Base-by-base conservation (phyloP, 2,888 invertebrate species). In the Perdita meconis region DNA sequence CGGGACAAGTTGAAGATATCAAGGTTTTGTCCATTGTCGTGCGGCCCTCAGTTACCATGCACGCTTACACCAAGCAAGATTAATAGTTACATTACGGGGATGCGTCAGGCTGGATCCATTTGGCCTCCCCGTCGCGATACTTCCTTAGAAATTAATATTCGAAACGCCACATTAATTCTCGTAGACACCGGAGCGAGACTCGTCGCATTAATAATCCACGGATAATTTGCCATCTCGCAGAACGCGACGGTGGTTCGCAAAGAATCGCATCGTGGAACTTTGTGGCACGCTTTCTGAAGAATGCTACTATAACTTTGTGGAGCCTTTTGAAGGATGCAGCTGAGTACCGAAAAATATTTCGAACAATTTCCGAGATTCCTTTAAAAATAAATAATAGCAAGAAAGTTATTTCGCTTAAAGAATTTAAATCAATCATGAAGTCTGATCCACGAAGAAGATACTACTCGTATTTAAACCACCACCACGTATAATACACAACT, bases 61-160 rank as follows among this genome's bases (percentile, higher is more conserved):
- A 40, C 73, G 56, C 40, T 66, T 60, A 59, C 42, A 59, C 42
- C 19, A n/a, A 10, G 50, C 3, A 78, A 69, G 75, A 78, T 78
- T 78, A 78, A 78, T 78, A 69, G 75, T 78, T 75, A 60, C 77
- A 78, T 78, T 65, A 76, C 53, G 24, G 69, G 64, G 64, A 61
- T 57, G 59, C 75, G 76, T 75, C 77, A 42, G 60, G 50, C 38
- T 42, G 66, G 75, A 74, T 74, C 63, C 74, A 74, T 77, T 77
- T 42, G 57, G 63, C 26, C 75, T n/a, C 38, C 22, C 74, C 59
- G 30, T 60, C 50, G 68, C 42, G 68, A 51, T 57, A 67, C 75
- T 76, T 77, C 64, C 76, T 78, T 75, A 65, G 76, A 76, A 75
- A 78, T 78, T 75, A 78, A 75, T 78, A 78, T 70, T 78, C 77